Evolutionary conservation across 1,140 invertebrate species (phyloP).

Genomic region (Caenorhabditis tropicalis): DNA sequence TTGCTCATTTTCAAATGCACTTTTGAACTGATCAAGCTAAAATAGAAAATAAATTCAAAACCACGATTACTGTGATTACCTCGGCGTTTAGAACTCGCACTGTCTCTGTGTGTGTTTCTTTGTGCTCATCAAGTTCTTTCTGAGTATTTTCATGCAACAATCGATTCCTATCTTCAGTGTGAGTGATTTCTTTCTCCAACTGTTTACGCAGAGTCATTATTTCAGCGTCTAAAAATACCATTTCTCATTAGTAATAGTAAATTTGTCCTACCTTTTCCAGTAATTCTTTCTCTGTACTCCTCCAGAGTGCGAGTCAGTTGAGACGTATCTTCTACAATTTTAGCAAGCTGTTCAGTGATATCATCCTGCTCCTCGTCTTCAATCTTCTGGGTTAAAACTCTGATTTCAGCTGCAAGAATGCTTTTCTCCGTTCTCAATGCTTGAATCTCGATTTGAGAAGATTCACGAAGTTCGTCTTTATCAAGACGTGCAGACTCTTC

Average conservation of each 20-base stretch:
- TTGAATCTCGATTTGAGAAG: conserved; percentile 65
- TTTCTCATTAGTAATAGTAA: not conserved
- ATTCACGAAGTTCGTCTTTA: conserved; percentile 63
- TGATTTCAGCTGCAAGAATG: conserved; percentile 62
- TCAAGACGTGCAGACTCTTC: conserved; percentile 60
- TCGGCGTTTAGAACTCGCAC: conserved; percentile 1
- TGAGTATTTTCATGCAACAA: conserved; percentile 3
- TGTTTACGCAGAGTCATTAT: conserved; percentile 35
- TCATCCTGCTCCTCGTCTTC: conserved; percentile 41
- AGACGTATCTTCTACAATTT: conserved; percentile 51
- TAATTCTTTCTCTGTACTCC: conserved; percentile 48
- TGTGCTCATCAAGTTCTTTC: not conserved
- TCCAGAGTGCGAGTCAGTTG: conserved; percentile 47
- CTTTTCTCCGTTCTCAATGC: conserved; percentile 59
- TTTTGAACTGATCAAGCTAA: conserved; percentile 29
- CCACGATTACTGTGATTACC: not conserved
- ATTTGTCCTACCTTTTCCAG: not conserved
- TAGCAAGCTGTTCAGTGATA: conserved; percentile 48
- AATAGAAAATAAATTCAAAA: not conserved
- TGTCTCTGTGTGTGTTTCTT: not conserved
- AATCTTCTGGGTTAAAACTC: conserved; percentile 50
- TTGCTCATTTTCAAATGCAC: conserved; percentile 1
- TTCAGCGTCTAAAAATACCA: conserved; percentile 45
- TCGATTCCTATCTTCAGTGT: conserved; percentile 27
- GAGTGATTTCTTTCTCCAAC: conserved; percentile 45